phyloP scores from a whole-genome alignment of 2,888 invertebrate species.

The Epistrophe grossulariae region DNA sequence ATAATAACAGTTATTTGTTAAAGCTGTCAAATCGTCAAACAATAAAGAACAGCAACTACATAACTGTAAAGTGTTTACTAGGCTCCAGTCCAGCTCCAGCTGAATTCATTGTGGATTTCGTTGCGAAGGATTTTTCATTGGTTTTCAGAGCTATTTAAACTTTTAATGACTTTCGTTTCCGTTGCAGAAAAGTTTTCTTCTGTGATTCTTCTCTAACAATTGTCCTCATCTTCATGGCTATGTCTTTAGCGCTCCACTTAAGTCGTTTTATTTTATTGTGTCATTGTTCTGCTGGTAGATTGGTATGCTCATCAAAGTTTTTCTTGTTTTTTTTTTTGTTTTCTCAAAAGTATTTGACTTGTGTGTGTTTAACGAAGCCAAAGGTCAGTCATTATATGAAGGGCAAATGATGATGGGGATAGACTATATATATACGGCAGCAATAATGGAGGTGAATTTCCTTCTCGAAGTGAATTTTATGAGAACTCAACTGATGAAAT shows the following conservation, averaged over 20 bases:
- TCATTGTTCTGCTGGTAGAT: slow-evolving; percentile 50
- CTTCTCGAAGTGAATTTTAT: slow-evolving; percentile 36
- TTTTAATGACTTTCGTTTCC: slow-evolving; percentile 74
- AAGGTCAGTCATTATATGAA: slow-evolving; percentile 13
- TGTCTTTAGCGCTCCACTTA: slow-evolving; percentile 68
- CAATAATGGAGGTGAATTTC: not conserved
- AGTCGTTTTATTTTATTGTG: slow-evolving; percentile 72
- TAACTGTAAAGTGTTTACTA: slow-evolving; percentile 41
- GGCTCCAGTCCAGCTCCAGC: slow-evolving; percentile 19
- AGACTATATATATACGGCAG: not conserved
- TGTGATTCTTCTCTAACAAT: slow-evolving; percentile 47
- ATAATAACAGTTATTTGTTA: slow-evolving; percentile 65
- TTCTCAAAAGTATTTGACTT: slow-evolving; percentile 41
- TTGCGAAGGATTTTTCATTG: slow-evolving; percentile 47
- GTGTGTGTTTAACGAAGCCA: slow-evolving; percentile 44
- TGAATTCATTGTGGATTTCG: slow-evolving; percentile 23
- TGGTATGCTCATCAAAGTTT: slow-evolving; percentile 59
- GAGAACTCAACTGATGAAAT: slow-evolving; percentile 51
- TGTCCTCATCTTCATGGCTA: slow-evolving; percentile 59
- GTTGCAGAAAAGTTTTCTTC: slow-evolving; percentile 55
- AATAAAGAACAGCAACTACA: slow-evolving; percentile 49
- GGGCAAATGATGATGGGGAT: not conserved
- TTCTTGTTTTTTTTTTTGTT: slow-evolving; percentile 1
- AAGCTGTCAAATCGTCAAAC: slow-evolving; percentile 68
- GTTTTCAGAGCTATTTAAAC: slow-evolving; percentile 66